A percentile compares a stretch with the other conserved stretches of the same genome.
phyloP scores from a whole-genome alignment of 2,888 invertebrate species.

The Plagodis dolabraria region DNA sequence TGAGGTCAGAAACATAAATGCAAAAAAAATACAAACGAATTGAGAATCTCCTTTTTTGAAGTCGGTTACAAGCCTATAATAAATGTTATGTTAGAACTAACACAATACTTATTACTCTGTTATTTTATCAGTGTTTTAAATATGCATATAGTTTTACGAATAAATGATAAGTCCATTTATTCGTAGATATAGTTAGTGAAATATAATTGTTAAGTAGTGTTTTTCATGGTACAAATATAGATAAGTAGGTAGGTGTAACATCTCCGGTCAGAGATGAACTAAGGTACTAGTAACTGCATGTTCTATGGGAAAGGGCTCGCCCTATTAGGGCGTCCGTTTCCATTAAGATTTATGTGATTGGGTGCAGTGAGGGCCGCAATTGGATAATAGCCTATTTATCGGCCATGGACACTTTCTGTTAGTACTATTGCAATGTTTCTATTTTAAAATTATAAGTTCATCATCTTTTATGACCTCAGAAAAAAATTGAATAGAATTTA shows the following conservation, averaged over 20 bases:
- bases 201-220: too few relatives aligned
- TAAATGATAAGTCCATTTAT: too few relatives aligned
- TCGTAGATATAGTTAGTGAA: too few relatives aligned
- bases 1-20: too few relatives aligned
- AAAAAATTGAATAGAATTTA: too few relatives aligned
- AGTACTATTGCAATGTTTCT: constrained; percentile 31
- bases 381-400: constrained; percentile 39
- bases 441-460: neutral
- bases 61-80: too few relatives aligned
- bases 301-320: constrained; percentile 42
- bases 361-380: constrained; percentile 25
- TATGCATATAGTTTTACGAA: too few relatives aligned
- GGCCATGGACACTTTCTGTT: constrained; percentile 13
- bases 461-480: neutral
- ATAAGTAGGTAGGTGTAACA: neutral
- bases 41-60: too few relatives aligned
- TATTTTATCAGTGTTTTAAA: too few relatives aligned
- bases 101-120: too few relatives aligned
- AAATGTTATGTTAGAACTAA: too few relatives aligned
- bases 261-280: neutral
- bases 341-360: constrained; percentile 59
- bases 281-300: neutral
- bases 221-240: neutral
- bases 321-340: constrained; percentile 37
- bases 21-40: too few relatives aligned